Evolutionary conservation across 37 sponge, comb jelly and placozoan genomes (phyloP), one percentile per base, ranked within the genome.

Genomic region (Axinella damicornis): DNA sequence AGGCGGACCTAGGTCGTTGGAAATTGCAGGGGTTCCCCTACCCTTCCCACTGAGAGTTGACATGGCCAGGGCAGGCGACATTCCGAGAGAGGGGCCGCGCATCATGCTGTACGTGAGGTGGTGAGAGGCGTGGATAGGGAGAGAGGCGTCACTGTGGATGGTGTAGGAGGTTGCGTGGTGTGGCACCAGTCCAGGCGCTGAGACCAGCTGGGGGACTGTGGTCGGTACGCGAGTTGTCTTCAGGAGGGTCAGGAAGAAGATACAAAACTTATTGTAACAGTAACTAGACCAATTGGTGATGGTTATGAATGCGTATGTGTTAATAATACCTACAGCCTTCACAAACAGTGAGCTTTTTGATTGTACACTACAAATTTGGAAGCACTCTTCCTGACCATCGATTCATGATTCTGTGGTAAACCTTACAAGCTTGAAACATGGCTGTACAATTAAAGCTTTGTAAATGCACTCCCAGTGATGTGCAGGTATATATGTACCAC

Each of bases 1-100:
- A 2, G 89, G 89, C 65, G 89, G 89, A 0, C 89, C 89, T 46
- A 89, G 22, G 63, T 82, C 89, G 39, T 82, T 76, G 53, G 83
- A 41, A 33, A 72, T 22, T 21, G 46, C 9, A 61, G 25, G 12
- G 63, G 25, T 5, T 61, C 63, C 63, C 70, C 70, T 59, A 22
- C 77, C 61, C 27, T 54, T 27, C 5, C 32, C 16, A 22, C 37
- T 6, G 61, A 31, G 15, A 34, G 22, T 38, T 59, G 57, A 11
- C 38, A 55, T 37, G 52, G n/a, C 77, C 58, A 59, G 60, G 27
- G 61, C 36, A 37, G 77, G 22, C 19, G 46, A 4, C 46, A 46
- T 33, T 22, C 35, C 15, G 37, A 37, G 31, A 74, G 74, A 55
- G 12, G 53, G 13, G 30, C 77, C 60, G 28, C 30, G 24, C 40